Conservation (phyloP, 1,140 invertebrate genomes). For the Drosophila yakuba region DNA sequence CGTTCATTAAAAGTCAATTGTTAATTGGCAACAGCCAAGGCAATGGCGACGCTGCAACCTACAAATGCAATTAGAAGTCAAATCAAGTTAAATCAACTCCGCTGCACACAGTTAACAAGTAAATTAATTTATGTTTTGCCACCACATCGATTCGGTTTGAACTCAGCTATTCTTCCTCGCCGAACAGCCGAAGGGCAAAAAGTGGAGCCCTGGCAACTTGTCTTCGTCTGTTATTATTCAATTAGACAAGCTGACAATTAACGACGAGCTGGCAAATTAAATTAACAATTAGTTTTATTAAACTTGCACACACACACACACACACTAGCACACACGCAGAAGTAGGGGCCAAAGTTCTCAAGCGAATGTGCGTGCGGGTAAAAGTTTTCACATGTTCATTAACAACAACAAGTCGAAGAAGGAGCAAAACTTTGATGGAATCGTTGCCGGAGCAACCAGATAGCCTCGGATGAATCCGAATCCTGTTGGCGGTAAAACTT, state of each 20-base stretch:
- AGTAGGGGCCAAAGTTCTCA: constrained; percentile 46
- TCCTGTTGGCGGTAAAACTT: constrained; percentile 63
- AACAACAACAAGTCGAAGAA: constrained; percentile 55
- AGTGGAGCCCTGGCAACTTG: constrained; percentile 29
- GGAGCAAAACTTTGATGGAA: constrained; percentile 69
- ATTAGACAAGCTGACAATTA: constrained; percentile 83
- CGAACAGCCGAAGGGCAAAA: constrained; percentile 2
- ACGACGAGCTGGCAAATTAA: constrained; percentile 82
- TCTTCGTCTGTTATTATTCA: constrained; percentile 80
- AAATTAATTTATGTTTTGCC: constrained; percentile 58
- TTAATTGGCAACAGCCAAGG: constrained; percentile 63
- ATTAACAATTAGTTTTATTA: constrained; percentile 84
- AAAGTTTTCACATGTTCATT: constrained; percentile 80
- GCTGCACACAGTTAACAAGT: constrained; percentile 41
- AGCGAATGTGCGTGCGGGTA: constrained; percentile 33
- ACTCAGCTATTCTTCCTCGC: not conserved
- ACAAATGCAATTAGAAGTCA: constrained; percentile 70
- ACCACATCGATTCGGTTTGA: constrained; percentile 47
- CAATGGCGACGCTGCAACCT: constrained; percentile 11
- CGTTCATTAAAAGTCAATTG: constrained; percentile 73
- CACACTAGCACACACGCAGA: not conserved
- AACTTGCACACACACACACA: constrained; percentile 57
- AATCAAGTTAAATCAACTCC: constrained; percentile 66
- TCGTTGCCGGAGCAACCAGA: constrained; percentile 50
- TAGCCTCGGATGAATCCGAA: constrained; percentile 37